Evolutionary conservation across 2,888 invertebrate genomes (phyloP).

Genomic region (Steinernema scapterisci): DNA sequence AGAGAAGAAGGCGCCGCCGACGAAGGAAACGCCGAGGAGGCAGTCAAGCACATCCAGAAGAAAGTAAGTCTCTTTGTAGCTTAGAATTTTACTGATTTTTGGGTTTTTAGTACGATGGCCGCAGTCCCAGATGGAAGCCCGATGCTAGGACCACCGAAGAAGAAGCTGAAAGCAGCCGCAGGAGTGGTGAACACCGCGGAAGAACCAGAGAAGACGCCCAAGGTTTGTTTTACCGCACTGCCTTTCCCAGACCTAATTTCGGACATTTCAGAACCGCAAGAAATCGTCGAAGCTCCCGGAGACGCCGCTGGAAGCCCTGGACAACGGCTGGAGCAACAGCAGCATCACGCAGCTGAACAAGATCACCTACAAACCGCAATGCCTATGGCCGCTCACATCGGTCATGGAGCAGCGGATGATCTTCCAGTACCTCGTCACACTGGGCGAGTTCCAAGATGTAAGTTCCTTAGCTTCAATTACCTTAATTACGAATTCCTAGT

Average conservation of each 20-base stretch:
- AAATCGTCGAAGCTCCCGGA: neutral
- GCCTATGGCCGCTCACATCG: slow-evolving; percentile 81
- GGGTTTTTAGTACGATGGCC: neutral
- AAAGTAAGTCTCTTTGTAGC: neutral
- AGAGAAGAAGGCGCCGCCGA: neutral
- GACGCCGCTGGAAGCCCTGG: neutral
- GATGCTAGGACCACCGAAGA: neutral
- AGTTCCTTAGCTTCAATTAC: slow-evolving; percentile 34
- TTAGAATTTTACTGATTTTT: neutral
- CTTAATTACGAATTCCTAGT: slow-evolving; percentile 37
- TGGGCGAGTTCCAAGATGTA: slow-evolving; percentile 90
- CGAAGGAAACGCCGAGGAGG: neutral
- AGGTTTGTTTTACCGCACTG: neutral
- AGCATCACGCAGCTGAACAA: slow-evolving; percentile 87
- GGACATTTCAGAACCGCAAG: neutral
- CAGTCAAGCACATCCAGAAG: neutral
- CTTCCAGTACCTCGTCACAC: slow-evolving; percentile 88
- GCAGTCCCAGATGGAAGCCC: neutral
- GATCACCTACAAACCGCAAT: slow-evolving; percentile 85
- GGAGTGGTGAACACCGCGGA: neutral
- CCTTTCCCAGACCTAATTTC: no score
- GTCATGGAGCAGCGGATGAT: slow-evolving; percentile 90
- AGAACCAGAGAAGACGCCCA: neutral
- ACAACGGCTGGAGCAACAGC: slow-evolving; percentile 70
- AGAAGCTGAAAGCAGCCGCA: neutral